phyloP scores from a whole-genome alignment of 2,888 invertebrate genomes.

The Lypha dubia region DNA sequence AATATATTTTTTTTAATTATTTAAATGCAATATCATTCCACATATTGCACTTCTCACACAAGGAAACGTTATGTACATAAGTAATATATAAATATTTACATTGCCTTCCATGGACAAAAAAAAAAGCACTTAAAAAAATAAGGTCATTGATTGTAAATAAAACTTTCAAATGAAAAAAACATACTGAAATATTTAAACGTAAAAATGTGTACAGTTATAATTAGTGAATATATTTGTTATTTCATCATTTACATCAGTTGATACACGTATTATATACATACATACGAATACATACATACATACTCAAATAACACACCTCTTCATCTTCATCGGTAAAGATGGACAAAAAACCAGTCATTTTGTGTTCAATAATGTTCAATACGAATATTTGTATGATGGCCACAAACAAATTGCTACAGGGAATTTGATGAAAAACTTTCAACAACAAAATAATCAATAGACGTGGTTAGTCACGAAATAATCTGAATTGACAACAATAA shows the following conservation, averaged over 20 bases:
- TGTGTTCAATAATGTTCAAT: constrained; percentile 28
- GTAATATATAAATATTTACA: constrained; percentile 30
- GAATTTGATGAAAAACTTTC: neutral
- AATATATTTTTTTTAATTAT: constrained; percentile 7
- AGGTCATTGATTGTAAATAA: constrained; percentile 42
- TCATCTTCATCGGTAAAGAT: constrained; percentile 19
- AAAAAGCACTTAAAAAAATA: constrained; percentile 36
- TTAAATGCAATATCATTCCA: neutral
- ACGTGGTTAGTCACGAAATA: neutral
- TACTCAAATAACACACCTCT: constrained; percentile 26
- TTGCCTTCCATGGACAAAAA: constrained; percentile 8
- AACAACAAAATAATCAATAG: constrained; percentile 27
- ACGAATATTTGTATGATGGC: constrained; percentile 10
- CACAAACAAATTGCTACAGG: constrained; percentile 18
- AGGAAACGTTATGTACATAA: neutral
- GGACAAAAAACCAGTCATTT: constrained; percentile 17
- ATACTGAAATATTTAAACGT: neutral
- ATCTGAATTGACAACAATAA: neutral
- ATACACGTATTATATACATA: constrained; percentile 21
- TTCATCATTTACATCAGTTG: constrained; percentile 46
- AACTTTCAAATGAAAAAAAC: constrained; percentile 1
- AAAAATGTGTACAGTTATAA: constrained; percentile 52
- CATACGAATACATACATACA: constrained; percentile 3
- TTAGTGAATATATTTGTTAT: constrained; percentile 63
- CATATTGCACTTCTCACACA: neutral